phyloP scores from a whole-genome alignment of 2,113 vertebrate genomes.

The Leuciscus idus region DNA sequence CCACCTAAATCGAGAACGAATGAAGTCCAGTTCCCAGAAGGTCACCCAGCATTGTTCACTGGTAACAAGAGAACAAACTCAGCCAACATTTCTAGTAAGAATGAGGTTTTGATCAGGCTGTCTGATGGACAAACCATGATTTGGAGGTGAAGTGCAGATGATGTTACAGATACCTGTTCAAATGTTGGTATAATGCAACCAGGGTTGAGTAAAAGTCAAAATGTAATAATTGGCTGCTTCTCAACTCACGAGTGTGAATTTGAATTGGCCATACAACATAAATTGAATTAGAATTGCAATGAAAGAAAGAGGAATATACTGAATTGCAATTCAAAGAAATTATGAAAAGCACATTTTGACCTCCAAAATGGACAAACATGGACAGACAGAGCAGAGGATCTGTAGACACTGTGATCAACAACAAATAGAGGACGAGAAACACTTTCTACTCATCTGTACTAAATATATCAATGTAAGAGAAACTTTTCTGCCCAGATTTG shows the following conservation, averaged over 20 bases:
- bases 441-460: no score
- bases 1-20: constrained; percentile 60
- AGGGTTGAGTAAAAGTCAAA: neutral
- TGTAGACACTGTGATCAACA: no score
- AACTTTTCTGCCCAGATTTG: no score
- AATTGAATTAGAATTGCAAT: neutral
- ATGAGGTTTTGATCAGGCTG: no score
- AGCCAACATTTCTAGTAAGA: neutral
- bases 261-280: neutral
- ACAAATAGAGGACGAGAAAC: no score
- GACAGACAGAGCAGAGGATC: no score
- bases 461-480: no score
- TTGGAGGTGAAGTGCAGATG: neutral
- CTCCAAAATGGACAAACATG: no score
- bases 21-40: constrained; percentile 58
- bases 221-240: neutral
- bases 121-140: neutral
- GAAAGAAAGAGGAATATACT: neutral
- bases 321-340: neutral
- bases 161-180: neutral
- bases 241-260: neutral
- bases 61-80: constrained; percentile 1
- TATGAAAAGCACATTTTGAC: no score
- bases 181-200: neutral
- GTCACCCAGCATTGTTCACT: constrained; percentile 47